Base-by-base conservation (phyloP, 37 sponge, comb jelly and placozoan genomes). In the Axinella damicornis region DNA sequence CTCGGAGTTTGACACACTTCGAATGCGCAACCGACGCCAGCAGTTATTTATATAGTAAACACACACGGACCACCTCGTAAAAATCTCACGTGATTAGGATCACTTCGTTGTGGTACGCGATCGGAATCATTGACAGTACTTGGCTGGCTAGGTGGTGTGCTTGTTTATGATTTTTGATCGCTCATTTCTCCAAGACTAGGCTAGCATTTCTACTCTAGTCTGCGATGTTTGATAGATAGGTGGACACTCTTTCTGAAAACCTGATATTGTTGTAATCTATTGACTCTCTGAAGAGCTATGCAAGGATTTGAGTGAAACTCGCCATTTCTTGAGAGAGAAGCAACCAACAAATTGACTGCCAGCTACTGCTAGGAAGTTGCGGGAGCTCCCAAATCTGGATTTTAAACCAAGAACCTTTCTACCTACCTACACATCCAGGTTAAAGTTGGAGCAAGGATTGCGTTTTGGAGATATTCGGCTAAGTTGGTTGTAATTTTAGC, bases 121-220 rank as follows among this genome's bases (percentile, higher is more conserved):
- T 1, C 14, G 2, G 34, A 37, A 63, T 62, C 65, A 33, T 27
- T 75, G 57, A 57, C 59, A 20, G 46, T 80, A 35, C 56, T 28
- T 55, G 13, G 28, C 14, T 19, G 4, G 54, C 34, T 21, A 27
- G 54, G 71, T 69, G 71, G 58, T 81, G 82, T 81, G 82, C 82
- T 68, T 81, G 31, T 33, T 81, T 81, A 39, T 22, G 59, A 81
- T 81, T 70, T 81, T 81, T 68, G 69, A 77, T 36, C 78, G 63
- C 64, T 22, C 14, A 17, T 77, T 11, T 36, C 78, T 62, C 78
- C 25, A 24, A 25, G 38, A 35, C 15, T 24, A 1, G 31, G 1
- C 22, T 12, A 63, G 14, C 40, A 4, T 9, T 18, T n/a, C 65
- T 24, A 36, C 16, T 36, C 37, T 77, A 24, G 35, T 35, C 46